Conservation (phyloP, 1,140 invertebrate species). For the Drosophila ficusphila region DNA sequence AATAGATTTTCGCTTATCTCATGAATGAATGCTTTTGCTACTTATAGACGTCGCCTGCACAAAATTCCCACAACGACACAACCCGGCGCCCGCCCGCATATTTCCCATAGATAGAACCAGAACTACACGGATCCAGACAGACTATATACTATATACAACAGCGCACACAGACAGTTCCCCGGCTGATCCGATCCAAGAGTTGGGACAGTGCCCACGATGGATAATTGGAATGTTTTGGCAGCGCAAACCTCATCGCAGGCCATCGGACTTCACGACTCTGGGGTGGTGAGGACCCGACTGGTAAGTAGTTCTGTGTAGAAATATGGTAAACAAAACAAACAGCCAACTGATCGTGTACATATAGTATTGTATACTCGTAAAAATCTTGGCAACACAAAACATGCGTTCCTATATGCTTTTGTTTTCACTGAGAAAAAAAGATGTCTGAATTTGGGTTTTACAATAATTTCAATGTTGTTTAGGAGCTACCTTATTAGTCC, state of each 20-base stretch:
- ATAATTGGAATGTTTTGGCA: slow-evolving; percentile 84
- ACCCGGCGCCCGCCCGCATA: slow-evolving; percentile 29
- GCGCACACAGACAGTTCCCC: slow-evolving; percentile 16
- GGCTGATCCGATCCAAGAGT: slow-evolving; percentile 7
- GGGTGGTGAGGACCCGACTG: slow-evolving; percentile 69
- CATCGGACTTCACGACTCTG: slow-evolving; percentile 69
- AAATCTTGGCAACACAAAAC: slow-evolving; percentile 31
- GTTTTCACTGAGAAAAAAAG: background rate
- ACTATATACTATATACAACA: slow-evolving; percentile 13
- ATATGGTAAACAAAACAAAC: slow-evolving; percentile 66
- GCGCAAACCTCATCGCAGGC: slow-evolving; percentile 77
- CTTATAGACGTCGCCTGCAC: slow-evolving; percentile 48
- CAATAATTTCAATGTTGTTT: no score
- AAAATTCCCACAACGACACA: slow-evolving; percentile 25
- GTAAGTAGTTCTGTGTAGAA: slow-evolving; percentile 52
- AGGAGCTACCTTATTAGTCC: no score
- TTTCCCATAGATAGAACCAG: slow-evolving; percentile 26
- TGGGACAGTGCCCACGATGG: slow-evolving; percentile 47
- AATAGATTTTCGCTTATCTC: slow-evolving; percentile 9
- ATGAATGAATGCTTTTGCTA: slow-evolving; percentile 50
- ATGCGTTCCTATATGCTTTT: background rate
- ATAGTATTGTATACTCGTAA: slow-evolving; percentile 32
- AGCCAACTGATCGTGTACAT: slow-evolving; percentile 37
- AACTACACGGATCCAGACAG: slow-evolving; percentile 17
- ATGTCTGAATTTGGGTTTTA: background rate